Base-by-base conservation (phyloP, 30 jellyfish, hydroid and myxozoan genomes). In the Aurelia sp. region DNA sequence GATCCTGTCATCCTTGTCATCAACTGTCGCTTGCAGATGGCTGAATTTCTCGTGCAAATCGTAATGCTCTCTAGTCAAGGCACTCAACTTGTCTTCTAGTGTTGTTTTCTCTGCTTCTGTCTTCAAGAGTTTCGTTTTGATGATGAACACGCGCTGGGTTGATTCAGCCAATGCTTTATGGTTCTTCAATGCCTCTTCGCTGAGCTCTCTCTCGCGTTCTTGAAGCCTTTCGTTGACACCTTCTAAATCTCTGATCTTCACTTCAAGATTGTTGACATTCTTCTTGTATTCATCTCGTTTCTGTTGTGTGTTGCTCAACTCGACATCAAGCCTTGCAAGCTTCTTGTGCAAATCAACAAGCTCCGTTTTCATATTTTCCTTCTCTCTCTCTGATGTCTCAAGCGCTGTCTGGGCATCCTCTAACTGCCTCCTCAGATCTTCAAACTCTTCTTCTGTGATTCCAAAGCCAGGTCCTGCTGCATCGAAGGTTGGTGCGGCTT, bases 261-360 rank as follows among this genome's bases (percentile, higher is more conserved):
- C 72, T 68, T 94, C 99, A 22, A 79, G 70, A 2, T 63, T 90
- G 58, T n/a, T 80, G 8, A 80, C 63, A n/a, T 66, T 52, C 72
- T 88, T 81, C 87, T 94, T 94, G 87, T 77, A 90, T 59, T 94
- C 99, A 61, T 94, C 99, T 33, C 99, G 81, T 85, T 94, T 94
- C 92, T 79, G 85, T 41, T 78, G 89, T 4, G 97, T 91, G 77
- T 88, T 80, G 18, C 88, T 91, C 63, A 90, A 82, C 80, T 89
- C 97, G 58, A 90, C 98, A 64, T 94, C 99, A 15, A 89, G 87
- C 35, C 89, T 94, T 27, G 99, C 89, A 80, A 94, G 75, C 76
- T 67, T 68, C 91, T 90, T 89, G 64, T 94, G 99, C 79, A 94
- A 77, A 18, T 80, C 90, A 35, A 90, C 83, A 5, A 91, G 84